These are phyloP conservation scores for Marmota monax DNA, from an alignment of 2,113 vertebrate genomes.

Conservation along the genomic window DNA sequence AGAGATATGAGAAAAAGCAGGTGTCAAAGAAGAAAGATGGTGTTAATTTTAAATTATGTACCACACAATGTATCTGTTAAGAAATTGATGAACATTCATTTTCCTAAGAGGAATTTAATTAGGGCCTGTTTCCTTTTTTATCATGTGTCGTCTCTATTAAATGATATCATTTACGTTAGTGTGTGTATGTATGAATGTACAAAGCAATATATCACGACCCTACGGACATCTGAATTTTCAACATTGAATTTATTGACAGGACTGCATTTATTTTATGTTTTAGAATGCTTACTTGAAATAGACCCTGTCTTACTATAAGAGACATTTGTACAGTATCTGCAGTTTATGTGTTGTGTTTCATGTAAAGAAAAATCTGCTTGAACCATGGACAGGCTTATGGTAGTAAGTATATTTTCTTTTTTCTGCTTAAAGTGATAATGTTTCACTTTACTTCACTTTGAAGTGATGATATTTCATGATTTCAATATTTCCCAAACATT, in stretches of 20 bases:
- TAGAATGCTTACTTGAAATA: background rate
- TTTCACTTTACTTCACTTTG: too few species aligned
- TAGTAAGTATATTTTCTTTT: too few species aligned
- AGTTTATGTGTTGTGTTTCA: too few species aligned
- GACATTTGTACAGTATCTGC: background rate
- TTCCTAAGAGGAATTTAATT: background rate
- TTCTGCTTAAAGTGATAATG: too few species aligned
- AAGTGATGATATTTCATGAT: too few species aligned
- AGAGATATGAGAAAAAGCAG: background rate
- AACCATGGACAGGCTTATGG: too few species aligned
- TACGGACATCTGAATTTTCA: background rate
- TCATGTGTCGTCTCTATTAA: background rate
- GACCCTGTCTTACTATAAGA: background rate
- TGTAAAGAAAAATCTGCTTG: too few species aligned
- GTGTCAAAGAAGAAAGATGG: background rate
- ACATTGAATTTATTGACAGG: background rate
- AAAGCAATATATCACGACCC: background rate
- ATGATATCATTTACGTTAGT: background rate
- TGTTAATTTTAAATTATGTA: background rate
- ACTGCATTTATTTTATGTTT: constrained; percentile 17
- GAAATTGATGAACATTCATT: constrained; percentile 17
- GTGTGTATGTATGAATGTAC: background rate
- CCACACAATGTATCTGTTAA: background rate
- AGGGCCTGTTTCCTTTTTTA: background rate
- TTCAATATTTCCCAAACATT: too few species aligned